Conservation (phyloP, 1,140 invertebrate species). For the Mercenaria mercenaria region DNA sequence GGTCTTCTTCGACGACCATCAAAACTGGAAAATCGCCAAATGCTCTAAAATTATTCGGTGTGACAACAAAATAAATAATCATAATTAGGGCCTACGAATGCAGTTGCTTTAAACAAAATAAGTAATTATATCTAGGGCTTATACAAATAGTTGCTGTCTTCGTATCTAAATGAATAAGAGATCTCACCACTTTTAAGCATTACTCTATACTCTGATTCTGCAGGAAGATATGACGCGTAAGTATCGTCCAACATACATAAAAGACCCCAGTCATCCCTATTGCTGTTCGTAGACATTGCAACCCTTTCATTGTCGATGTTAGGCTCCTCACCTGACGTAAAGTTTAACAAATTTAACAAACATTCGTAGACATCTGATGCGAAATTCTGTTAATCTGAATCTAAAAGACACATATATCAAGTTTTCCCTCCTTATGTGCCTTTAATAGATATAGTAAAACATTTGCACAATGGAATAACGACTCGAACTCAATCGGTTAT, state of each 20-base stretch:
- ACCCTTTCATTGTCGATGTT: neutral
- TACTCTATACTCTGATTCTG: constrained; percentile 15
- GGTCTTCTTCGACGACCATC: too few relatives aligned
- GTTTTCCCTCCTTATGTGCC: neutral
- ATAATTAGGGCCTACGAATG: too few relatives aligned
- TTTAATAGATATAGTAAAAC: too few relatives aligned
- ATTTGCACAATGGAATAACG: too few relatives aligned
- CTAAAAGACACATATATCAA: neutral
- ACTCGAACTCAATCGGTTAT: too few relatives aligned
- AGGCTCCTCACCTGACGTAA: neutral
- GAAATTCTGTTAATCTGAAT: neutral
- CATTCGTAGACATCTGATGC: neutral
- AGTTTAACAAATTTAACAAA: neutral
- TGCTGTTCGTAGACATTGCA: neutral
- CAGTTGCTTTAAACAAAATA: too few relatives aligned
- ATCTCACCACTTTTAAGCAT: neutral
- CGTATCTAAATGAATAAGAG: too few relatives aligned
- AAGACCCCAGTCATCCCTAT: neutral
- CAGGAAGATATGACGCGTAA: neutral
- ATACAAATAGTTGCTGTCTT: too few relatives aligned
- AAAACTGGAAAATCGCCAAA: too few relatives aligned
- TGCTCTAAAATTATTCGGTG: too few relatives aligned
- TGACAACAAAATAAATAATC: too few relatives aligned
- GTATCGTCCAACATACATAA: neutral
- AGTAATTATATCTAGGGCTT: too few relatives aligned